Evolutionary conservation across 2,888 invertebrate species (phyloP).

Genomic region (Tetanocera ferruginea): DNA sequence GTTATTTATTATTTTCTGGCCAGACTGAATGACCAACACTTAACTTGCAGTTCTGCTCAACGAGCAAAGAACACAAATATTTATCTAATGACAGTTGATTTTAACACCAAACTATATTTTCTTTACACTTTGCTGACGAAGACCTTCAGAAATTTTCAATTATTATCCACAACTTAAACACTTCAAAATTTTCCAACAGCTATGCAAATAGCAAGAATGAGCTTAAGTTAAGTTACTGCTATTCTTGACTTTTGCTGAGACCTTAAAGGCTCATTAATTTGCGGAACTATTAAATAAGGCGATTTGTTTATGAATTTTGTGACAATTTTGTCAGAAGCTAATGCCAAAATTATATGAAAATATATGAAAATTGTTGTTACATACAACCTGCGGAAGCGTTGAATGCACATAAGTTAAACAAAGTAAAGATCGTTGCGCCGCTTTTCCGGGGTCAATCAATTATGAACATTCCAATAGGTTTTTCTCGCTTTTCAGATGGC

Average conservation of each 20-base stretch:
- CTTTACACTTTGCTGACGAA: conserved; percentile 56
- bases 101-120: neutral
- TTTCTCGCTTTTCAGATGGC: neutral
- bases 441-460: too few species aligned
- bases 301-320: too few species aligned
- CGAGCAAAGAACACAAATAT: neutral
- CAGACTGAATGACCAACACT: neutral
- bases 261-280: neutral
- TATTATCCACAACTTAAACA: neutral
- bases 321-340: too few species aligned
- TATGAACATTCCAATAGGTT: too few species aligned
- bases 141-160: conserved; percentile 50
- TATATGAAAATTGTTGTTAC: too few species aligned
- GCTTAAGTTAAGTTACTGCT: too few species aligned
- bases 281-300: too few species aligned
- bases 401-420: too few species aligned
- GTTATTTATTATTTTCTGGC: neutral
- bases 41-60: neutral
- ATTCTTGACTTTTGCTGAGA: neutral
- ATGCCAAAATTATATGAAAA: too few species aligned
- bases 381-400: too few species aligned
- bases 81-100: neutral
- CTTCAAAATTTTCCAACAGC: neutral
- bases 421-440: too few species aligned
- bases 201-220: too few species aligned